Conservation (phyloP, 2,113 vertebrate species). For the Boulengeromyrus knoepffleri region DNA sequence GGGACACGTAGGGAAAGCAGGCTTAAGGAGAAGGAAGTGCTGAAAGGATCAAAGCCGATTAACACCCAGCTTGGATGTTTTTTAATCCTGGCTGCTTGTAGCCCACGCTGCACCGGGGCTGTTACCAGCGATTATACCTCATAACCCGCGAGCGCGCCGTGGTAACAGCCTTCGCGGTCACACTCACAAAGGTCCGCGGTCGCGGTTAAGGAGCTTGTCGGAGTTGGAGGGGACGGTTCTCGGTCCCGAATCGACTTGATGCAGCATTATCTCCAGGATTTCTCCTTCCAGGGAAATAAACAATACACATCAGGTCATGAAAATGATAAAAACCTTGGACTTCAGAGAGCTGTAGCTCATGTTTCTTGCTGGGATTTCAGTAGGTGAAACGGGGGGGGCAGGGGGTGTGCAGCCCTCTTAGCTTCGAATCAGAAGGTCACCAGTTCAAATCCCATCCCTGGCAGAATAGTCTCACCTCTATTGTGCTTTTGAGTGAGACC, state of each 20-base stretch:
- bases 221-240: neutral
- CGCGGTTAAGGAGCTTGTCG: neutral
- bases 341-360: neutral
- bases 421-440: neutral
- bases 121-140: neutral
- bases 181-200: neutral
- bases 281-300: neutral
- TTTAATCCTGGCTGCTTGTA: constrained; percentile 8
- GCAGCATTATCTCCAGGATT: neutral
- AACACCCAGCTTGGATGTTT: constrained; percentile 44
- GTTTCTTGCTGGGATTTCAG: neutral
- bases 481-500: neutral
- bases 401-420: too few relatives aligned
- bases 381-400: neutral
- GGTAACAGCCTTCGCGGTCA: neutral
- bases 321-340: neutral
- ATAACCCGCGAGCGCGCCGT: neutral
- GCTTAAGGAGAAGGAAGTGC: constrained; percentile 60
- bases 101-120: neutral
- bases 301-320: neutral
- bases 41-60: constrained; percentile 35
- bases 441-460: neutral
- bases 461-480: neutral
- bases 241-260: neutral
- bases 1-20: constrained; percentile 55